These are phyloP conservation scores for Parambassis ranga DNA, from an alignment of 2,797 vertebrate genomes.

Conservation along the genomic window DNA sequence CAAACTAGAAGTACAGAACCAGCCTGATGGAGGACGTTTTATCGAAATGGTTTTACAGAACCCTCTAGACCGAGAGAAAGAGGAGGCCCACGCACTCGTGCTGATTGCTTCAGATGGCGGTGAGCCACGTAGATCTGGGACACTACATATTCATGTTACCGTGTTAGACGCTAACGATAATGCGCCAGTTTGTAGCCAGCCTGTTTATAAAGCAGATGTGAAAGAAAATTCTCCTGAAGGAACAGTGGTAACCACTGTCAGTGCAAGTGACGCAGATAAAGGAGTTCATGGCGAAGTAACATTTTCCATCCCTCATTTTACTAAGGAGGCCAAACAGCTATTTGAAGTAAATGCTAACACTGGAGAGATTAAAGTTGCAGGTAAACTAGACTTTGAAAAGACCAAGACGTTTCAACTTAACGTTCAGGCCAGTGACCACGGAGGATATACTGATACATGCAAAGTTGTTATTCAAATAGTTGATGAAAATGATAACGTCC, in stretches of 20 bases:
- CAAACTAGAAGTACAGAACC: slow-evolving; percentile 52
- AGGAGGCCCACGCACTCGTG: slow-evolving; percentile 61
- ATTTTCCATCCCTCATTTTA: slow-evolving; percentile 3
- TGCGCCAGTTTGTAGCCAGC: slow-evolving; percentile 74
- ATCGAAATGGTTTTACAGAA: slow-evolving; percentile 77
- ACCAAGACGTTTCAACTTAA: slow-evolving; percentile 54
- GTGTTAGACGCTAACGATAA: slow-evolving; percentile 86
- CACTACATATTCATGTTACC: slow-evolving; percentile 67
- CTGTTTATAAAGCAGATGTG: slow-evolving; percentile 74
- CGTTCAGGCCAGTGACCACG: slow-evolving; percentile 58
- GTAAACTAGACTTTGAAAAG: slow-evolving; percentile 69
- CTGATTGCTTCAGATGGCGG: slow-evolving; percentile 82
- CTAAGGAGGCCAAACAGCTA: slow-evolving; percentile 17
- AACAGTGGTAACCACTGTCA: slow-evolving; percentile 69
- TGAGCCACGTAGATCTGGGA: slow-evolving; percentile 77
- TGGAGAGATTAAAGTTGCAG: slow-evolving; percentile 55
- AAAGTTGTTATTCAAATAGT: slow-evolving; percentile 64
- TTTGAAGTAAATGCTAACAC: slow-evolving; percentile 55
- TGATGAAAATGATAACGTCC: slow-evolving; percentile 74
- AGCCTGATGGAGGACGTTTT: slow-evolving; percentile 26
- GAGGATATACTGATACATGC: slow-evolving; percentile 52
- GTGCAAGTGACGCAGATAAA: slow-evolving; percentile 80
- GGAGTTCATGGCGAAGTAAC: slow-evolving; percentile 69
- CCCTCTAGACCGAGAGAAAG: slow-evolving; percentile 67
- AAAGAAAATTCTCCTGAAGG: slow-evolving; percentile 72